These are phyloP conservation scores for Hymenopus coronatus DNA, from an alignment of 2,888 invertebrate species.

Conservation along the genomic window DNA sequence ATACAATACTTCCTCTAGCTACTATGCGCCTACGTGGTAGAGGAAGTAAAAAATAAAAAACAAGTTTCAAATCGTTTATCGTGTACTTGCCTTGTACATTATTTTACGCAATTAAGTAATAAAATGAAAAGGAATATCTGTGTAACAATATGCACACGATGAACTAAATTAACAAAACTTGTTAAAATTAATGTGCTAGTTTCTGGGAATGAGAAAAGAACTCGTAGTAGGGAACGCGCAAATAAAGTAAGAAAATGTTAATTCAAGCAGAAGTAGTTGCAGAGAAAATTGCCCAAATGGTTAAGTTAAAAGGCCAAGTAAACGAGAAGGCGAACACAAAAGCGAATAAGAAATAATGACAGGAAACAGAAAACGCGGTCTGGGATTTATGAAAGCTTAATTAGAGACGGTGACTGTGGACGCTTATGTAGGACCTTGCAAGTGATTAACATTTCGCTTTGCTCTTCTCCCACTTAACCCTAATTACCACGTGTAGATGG, in stretches of 20 bases:
- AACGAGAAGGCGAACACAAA: background rate
- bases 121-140: too few species aligned
- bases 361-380: background rate
- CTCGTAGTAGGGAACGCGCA: background rate
- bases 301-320: background rate
- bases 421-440: background rate
- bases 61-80: too few species aligned
- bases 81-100: too few species aligned
- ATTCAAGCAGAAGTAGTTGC: background rate
- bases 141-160: too few species aligned
- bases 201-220: background rate
- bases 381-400: background rate
- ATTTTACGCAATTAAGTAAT: too few species aligned
- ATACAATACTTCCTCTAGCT: too few species aligned
- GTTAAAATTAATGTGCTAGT: too few species aligned
- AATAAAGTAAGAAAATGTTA: background rate
- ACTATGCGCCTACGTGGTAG: too few species aligned
- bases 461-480: background rate
- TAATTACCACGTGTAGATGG: background rate
- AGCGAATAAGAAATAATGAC: background rate
- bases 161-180: too few species aligned
- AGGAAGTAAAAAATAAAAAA: too few species aligned
- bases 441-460: background rate
- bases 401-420: background rate
- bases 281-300: background rate